Evolutionary conservation across 2,113 vertebrate genomes (phyloP).

Genomic region (Crotalus helleri): DNA sequence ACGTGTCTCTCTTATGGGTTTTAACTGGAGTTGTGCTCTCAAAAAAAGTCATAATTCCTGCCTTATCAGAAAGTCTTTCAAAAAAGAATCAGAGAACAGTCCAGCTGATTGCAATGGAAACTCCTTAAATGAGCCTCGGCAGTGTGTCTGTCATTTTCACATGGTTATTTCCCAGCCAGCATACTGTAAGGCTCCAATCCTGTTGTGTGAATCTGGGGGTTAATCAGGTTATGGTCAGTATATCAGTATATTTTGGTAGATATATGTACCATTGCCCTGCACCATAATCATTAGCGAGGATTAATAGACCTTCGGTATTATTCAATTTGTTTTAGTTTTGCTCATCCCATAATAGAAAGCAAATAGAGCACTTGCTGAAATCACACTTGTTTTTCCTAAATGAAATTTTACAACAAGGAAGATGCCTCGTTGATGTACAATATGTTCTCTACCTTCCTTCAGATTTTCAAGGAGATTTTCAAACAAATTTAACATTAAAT

Average conservation of each 20-base stretch:
- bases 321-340: not conserved
- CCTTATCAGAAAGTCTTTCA: not conserved
- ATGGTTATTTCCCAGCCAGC: not conserved
- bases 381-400: not conserved
- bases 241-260: not conserved
- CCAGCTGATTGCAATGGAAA: not conserved
- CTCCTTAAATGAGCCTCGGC: not conserved
- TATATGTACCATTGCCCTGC: not conserved
- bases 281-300: not conserved
- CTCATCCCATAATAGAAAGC: not conserved
- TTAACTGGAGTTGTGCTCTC: not conserved
- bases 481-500: not conserved
- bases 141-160: not conserved
- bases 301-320: not conserved
- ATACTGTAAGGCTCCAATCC: not conserved
- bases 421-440: not conserved
- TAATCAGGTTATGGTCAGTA: not conserved
- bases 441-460: not conserved
- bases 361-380: not conserved
- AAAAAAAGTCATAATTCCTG: constrained; percentile 3
- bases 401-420: not conserved
- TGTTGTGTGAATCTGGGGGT: not conserved
- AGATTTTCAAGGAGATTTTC: not conserved
- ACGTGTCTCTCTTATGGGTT: not conserved
- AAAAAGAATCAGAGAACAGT: constrained; percentile 6